Evolutionary conservation across 2,797 vertebrate genomes (phyloP).

Genomic region (Phylloscopus collybita): DNA sequence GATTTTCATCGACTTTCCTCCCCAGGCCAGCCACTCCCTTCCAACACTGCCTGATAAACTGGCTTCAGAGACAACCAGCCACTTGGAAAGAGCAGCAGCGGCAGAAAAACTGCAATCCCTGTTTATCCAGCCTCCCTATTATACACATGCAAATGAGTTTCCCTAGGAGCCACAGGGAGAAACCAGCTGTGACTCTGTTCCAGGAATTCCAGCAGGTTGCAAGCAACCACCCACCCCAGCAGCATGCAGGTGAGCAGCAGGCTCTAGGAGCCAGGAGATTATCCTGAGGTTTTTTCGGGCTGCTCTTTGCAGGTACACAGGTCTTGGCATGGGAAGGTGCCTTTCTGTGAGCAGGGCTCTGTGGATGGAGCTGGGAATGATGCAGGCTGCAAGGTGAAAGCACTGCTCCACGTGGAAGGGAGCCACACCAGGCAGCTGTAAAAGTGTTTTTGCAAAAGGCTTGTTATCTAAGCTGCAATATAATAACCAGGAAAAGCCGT

Average conservation of each 20-base stretch:
- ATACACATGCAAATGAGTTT: background rate
- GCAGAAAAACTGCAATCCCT: slow-evolving; percentile 27
- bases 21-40: slow-evolving; percentile 57
- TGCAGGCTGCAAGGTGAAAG: background rate
- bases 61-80: slow-evolving; percentile 51
- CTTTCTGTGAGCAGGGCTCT: background rate
- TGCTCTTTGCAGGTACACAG: background rate
- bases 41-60: slow-evolving; percentile 61
- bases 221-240: background rate
- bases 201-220: background rate
- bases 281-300: background rate
- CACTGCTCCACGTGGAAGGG: background rate
- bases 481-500: background rate
- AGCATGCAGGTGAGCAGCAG: background rate
- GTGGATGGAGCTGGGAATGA: accelerated
- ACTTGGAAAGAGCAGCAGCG: background rate
- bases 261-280: background rate
- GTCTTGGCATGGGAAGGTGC: background rate
- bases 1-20: slow-evolving; percentile 39
- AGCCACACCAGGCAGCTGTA: background rate
- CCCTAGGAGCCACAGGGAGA: background rate
- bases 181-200: slow-evolving; percentile 27
- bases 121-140: background rate
- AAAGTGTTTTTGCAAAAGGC: background rate
- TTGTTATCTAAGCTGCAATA: background rate